Evolutionary conservation across 2,113 vertebrate species (phyloP).

Genomic region (Suricata suricatta): DNA sequence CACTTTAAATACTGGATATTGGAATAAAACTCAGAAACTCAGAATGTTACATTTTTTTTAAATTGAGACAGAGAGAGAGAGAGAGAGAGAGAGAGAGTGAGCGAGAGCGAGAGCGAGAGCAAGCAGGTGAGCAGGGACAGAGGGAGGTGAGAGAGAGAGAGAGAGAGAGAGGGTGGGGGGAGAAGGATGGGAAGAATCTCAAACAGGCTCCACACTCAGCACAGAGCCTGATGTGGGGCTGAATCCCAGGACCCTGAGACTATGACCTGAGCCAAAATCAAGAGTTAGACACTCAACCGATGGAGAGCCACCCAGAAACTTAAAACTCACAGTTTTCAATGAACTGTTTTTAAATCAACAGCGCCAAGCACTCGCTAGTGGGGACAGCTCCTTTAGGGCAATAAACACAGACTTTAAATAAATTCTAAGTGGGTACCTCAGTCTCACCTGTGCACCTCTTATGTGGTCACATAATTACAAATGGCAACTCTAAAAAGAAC

Average conservation of each 20-base stretch:
- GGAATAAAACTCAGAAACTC: background rate
- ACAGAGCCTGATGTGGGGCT: too few relatives aligned
- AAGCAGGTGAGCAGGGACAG: too few relatives aligned
- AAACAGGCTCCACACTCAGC: too few relatives aligned
- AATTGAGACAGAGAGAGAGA: too few relatives aligned
- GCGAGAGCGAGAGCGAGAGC: too few relatives aligned
- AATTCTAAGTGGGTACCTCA: background rate
- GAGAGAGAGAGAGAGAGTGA: too few relatives aligned
- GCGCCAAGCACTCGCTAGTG: background rate
- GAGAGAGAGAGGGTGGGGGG: too few relatives aligned
- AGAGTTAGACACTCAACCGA: too few relatives aligned
- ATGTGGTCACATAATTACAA: background rate
- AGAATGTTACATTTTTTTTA: background rate
- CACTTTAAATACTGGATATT: background rate
- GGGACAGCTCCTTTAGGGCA: background rate
- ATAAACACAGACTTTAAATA: background rate
- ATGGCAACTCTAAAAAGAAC: background rate
- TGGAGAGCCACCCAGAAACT: background rate
- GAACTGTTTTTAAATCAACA: background rate
- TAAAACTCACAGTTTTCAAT: background rate
- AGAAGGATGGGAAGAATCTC: too few relatives aligned
- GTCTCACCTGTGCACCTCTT: background rate
- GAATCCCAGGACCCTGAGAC: too few relatives aligned
- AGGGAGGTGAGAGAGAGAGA: too few relatives aligned
- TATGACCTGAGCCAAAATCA: too few relatives aligned